phyloP scores from a whole-genome alignment of 1,140 invertebrate genomes.

The Penaeus indicus region DNA sequence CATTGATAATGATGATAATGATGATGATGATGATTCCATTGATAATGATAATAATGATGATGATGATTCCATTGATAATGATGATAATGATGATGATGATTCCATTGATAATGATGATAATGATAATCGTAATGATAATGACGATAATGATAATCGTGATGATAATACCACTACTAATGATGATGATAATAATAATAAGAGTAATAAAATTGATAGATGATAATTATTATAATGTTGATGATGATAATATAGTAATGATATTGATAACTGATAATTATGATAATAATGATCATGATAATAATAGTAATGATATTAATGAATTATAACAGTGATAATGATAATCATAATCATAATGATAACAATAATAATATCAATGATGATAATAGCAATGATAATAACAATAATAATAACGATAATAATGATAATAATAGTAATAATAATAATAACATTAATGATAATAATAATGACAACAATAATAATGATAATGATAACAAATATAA shows the following conservation, averaged over 20 bases:
- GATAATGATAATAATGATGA: background rate
- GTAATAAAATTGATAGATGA: background rate
- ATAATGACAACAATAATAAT: background rate
- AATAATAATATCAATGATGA: background rate
- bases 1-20: too few species aligned
- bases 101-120: background rate
- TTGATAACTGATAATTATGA: background rate
- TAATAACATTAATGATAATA: background rate
- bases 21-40: conserved; percentile 7
- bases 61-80: background rate
- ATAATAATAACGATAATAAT: background rate
- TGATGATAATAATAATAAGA: background rate
- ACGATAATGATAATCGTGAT: background rate
- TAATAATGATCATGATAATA: background rate
- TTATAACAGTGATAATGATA: background rate
- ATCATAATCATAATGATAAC: background rate
- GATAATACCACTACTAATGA: background rate
- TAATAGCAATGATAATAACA: background rate
- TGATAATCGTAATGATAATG: background rate
- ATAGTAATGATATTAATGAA: background rate
- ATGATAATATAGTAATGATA: conserved; percentile 5
- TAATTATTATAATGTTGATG: background rate
- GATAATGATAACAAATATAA: background rate
- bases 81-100: background rate
- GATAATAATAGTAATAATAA: background rate